Percentiles rank a stretch among this genome's conserved stretches.
Conservation (phyloP, 2,113 vertebrate genomes). For the Gallinago undulata region DNA sequence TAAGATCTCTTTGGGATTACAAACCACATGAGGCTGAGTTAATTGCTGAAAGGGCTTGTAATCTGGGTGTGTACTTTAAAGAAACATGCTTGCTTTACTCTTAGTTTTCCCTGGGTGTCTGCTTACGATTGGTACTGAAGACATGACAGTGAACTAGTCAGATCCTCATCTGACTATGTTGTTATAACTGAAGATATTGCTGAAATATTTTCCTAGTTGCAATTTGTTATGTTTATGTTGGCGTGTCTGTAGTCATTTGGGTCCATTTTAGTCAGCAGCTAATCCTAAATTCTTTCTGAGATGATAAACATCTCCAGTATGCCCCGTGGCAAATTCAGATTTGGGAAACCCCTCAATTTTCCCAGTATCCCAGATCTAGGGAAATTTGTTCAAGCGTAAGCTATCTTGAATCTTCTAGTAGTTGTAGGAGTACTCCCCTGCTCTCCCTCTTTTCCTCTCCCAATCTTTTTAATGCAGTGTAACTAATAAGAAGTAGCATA, state of each 20-base stretch:
- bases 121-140: background rate
- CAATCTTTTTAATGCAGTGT: constrained; percentile 12
- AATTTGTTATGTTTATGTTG: background rate
- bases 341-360: background rate
- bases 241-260: background rate
- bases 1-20: background rate
- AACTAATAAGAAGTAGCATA: constrained; percentile 46
- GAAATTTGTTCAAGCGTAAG: background rate
- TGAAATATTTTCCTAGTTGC: background rate
- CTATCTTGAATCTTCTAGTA: background rate
- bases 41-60: background rate
- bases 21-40: background rate
- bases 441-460: background rate
- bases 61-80: background rate
- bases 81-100: background rate
- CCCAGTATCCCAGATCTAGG: background rate
- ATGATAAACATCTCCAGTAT: background rate
- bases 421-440: background rate
- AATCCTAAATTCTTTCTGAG: background rate
- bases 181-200: background rate
- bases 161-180: background rate
- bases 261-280: background rate
- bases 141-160: background rate
- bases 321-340: background rate
- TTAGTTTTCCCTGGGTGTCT: background rate